Evolutionary conservation across 2,888 invertebrate species (phyloP).

Genomic region (Tricholauxania praeusta): DNA sequence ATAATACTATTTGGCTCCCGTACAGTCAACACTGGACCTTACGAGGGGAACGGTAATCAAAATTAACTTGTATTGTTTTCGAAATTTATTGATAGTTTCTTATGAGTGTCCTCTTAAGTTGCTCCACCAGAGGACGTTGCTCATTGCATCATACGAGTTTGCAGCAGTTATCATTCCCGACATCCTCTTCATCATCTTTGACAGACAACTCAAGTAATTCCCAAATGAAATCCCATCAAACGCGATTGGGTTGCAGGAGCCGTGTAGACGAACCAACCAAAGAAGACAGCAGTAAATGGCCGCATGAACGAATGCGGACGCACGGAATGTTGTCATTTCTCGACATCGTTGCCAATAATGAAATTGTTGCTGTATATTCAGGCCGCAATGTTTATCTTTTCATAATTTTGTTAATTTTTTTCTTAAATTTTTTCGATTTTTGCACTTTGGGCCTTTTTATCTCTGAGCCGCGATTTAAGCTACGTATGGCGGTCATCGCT

Average conservation of each 20-base stretch:
- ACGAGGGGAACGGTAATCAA: too few species aligned
- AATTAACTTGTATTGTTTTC: too few species aligned
- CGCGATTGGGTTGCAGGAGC: slow-evolving; percentile 21
- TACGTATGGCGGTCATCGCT: slow-evolving; percentile 26
- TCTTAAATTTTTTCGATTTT: slow-evolving; percentile 3
- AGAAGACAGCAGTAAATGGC: slow-evolving; percentile 9
- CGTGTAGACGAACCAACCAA: not conserved
- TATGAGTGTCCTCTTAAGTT: too few species aligned
- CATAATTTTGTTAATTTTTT: slow-evolving; percentile 29
- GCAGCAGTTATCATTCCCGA: slow-evolving; percentile 16
- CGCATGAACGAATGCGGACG: slow-evolving; percentile 32
- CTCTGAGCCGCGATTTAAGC: slow-evolving; percentile 13
- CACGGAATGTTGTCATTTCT: slow-evolving; percentile 36
- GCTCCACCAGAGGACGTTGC: too few species aligned
- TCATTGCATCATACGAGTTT: not conserved
- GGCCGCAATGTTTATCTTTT: slow-evolving; percentile 34
- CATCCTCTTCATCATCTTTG: slow-evolving; percentile 33
- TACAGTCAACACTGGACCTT: too few species aligned
- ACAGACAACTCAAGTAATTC: slow-evolving; percentile 37
- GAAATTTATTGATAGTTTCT: too few species aligned
- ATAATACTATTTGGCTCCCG: too few species aligned
- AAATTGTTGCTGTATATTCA: slow-evolving; percentile 22
- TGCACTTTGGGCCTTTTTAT: not conserved
- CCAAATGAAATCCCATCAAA: slow-evolving; percentile 36
- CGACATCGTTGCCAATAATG: slow-evolving; percentile 35